phyloP scores from a whole-genome alignment of 2,888 invertebrate species.

The Epistrophe eligans region DNA sequence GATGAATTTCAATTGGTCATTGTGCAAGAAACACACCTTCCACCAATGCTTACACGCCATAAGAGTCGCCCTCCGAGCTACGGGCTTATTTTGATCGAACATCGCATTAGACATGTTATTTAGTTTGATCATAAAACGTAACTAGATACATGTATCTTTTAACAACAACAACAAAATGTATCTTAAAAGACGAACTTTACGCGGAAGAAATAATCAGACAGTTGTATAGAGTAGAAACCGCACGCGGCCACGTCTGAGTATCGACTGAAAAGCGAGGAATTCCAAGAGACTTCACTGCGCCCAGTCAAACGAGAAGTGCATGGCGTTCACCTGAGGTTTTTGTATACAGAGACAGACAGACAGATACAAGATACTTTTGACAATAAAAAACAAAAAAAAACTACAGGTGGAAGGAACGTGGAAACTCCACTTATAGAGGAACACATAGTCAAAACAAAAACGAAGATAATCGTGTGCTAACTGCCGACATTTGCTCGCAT shows the following conservation, averaged over 20 bases:
- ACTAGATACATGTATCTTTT: conserved; percentile 14
- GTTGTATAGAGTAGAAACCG: conserved; percentile 14
- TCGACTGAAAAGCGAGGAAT: conserved; percentile 73
- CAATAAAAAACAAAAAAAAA: conserved; percentile 11
- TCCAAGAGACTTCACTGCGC: conserved; percentile 75
- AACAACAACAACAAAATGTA: not conserved
- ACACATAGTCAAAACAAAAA: conserved; percentile 74
- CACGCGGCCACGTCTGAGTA: conserved; percentile 76
- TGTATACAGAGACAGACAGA: conserved; percentile 37
- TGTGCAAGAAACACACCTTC: conserved; percentile 93
- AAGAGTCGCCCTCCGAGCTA: conserved; percentile 85
- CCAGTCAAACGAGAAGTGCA: conserved; percentile 75
- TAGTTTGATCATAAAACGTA: not conserved
- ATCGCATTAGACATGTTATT: conserved; percentile 52
- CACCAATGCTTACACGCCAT: conserved; percentile 93
- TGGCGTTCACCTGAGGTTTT: conserved; percentile 64
- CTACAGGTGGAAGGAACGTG: conserved; percentile 31
- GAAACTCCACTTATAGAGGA: conserved; percentile 47
- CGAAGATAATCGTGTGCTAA: conserved; percentile 76
- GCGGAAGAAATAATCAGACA: conserved; percentile 15
- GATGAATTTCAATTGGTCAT: conserved; percentile 91
- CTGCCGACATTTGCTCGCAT: conserved; percentile 70
- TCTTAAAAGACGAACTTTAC: conserved; percentile 18
- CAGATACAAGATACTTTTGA: conserved; percentile 59
- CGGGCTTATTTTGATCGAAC: conserved; percentile 78